Conservation (phyloP, 2,888 invertebrate species). For the Caenorhabditis japonica region DNA sequence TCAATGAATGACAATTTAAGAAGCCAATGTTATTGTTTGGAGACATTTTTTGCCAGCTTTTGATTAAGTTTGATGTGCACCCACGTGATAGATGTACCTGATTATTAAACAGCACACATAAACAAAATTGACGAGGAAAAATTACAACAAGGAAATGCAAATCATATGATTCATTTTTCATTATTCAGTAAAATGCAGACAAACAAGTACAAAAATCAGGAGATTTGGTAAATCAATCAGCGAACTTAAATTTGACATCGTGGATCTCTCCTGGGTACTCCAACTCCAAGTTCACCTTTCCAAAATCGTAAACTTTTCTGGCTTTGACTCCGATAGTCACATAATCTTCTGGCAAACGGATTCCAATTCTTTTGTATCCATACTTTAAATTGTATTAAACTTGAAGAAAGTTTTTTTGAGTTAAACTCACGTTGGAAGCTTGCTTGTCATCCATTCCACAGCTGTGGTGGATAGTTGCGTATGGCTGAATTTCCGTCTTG, state of each 20-base stretch:
- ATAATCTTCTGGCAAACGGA: constrained; percentile 59
- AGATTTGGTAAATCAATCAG: constrained; percentile 32
- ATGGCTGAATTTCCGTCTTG: constrained; percentile 60
- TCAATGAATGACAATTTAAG: too few species aligned
- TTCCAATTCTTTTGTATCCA: constrained; percentile 57
- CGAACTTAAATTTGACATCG: constrained; percentile 53
- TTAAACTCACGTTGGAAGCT: constrained; percentile 46
- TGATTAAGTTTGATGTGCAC: too few species aligned
- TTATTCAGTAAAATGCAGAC: constrained; percentile 1
- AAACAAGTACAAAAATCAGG: not conserved
- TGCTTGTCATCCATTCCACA: constrained; percentile 54
- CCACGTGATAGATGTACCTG: too few species aligned
- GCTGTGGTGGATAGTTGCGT: constrained; percentile 58
- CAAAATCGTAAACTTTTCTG: constrained; percentile 59
- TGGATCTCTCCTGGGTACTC: constrained; percentile 54
- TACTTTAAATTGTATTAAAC: constrained; percentile 26
- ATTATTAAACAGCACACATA: not conserved
- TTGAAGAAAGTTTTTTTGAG: not conserved
- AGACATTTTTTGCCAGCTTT: too few species aligned
- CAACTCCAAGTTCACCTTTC: constrained; percentile 58
- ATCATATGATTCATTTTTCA: not conserved
- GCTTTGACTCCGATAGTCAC: constrained; percentile 58
- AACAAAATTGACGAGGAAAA: too few species aligned
- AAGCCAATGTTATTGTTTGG: too few species aligned
- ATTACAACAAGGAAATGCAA: too few species aligned